A percentile compares a stretch with the other conserved stretches of the same genome.
phyloP scores from a whole-genome alignment of 2,888 invertebrate genomes.

The Lycia hirtaria region DNA sequence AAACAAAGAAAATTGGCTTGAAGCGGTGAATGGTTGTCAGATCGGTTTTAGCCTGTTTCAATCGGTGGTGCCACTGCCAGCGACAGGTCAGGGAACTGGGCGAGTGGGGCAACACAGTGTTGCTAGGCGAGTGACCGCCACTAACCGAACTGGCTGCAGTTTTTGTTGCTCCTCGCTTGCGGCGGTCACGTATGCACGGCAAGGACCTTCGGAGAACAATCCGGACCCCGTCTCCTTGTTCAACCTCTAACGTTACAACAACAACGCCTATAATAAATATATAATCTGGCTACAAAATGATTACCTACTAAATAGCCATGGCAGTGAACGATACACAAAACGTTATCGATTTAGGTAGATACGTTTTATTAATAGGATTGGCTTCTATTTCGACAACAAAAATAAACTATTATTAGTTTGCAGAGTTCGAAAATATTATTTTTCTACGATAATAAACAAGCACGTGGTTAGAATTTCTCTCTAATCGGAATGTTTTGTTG shows the following conservation, averaged over 20 bases:
- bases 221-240: constrained; percentile 24
- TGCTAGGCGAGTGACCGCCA: constrained; percentile 26
- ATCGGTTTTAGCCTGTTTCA: constrained; percentile 37
- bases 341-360: constrained; percentile 26
- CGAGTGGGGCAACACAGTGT: constrained; percentile 33
- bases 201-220: constrained; percentile 44
- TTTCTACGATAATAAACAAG: constrained; percentile 52
- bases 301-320: constrained; percentile 19
- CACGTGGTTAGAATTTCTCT: constrained; percentile 47
- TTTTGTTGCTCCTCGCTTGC: constrained; percentile 54
- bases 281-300: constrained; percentile 5
- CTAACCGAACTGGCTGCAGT: constrained; percentile 27
- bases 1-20: constrained; percentile 9
- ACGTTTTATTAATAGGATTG: neutral
- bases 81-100: constrained; percentile 42
- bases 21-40: neutral
- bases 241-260: constrained; percentile 11
- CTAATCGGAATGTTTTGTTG: constrained; percentile 43
- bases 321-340: constrained; percentile 33
- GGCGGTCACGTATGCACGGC: constrained; percentile 53
- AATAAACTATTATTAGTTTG: constrained; percentile 23
- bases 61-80: constrained; percentile 38
- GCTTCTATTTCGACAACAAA: constrained; percentile 25
- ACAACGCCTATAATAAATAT: constrained; percentile 2
- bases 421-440: constrained; percentile 41